Percentiles rank a stretch among this genome's conserved stretches.
phyloP scores from a whole-genome alignment of 1,140 invertebrate genomes.

The Rhopalosiphum maidis region DNA sequence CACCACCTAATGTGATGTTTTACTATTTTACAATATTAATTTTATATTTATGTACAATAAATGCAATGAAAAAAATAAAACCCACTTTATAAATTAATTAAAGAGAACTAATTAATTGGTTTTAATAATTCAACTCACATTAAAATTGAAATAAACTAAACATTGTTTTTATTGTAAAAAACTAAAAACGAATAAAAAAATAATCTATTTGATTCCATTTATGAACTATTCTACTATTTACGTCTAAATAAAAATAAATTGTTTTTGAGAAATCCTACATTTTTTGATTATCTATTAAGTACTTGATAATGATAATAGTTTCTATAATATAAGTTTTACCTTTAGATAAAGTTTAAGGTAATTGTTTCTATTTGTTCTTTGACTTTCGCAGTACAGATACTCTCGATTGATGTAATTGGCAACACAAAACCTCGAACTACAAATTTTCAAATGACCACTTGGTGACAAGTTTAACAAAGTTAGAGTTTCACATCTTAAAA shows the following conservation, averaged over 20 bases:
- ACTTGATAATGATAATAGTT: neutral
- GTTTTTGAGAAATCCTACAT: neutral
- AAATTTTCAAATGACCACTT: neutral
- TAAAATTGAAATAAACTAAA: neutral
- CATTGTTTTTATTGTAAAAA: neutral
- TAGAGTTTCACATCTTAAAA: neutral
- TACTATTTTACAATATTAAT: neutral
- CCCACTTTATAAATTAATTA: neutral
- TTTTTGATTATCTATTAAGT: neutral
- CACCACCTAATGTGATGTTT: neutral
- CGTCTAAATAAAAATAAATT: neutral
- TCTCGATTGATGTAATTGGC: neutral
- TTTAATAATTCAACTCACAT: neutral
- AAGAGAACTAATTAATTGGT: neutral
- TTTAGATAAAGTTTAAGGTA: neutral
- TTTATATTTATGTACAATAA: neutral
- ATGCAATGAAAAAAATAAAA: neutral
- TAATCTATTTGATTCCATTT: neutral
- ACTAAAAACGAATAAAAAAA: neutral
- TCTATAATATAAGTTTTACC: neutral
- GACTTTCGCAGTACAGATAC: neutral
- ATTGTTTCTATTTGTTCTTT: neutral
- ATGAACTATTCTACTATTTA: neutral
- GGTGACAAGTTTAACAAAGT: slow-evolving; percentile 19
- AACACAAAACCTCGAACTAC: neutral